Base-by-base conservation (phyloP, 2,888 invertebrate species). In the Branchipolynoe longqiensis region DNA sequence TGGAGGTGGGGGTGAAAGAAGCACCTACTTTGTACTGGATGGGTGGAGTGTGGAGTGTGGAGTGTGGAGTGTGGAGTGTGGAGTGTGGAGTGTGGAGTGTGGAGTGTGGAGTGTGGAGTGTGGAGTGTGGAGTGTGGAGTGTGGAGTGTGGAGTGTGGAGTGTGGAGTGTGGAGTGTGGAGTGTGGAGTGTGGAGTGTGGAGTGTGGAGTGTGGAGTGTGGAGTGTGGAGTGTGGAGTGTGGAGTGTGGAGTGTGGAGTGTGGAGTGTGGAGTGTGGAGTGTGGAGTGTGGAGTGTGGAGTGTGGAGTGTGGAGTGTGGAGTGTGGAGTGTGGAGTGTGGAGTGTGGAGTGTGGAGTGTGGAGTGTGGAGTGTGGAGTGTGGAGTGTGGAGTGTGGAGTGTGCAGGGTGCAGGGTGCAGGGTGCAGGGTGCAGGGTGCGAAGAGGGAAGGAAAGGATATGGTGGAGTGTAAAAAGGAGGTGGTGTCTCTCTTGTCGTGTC, bases 21-120 rank as follows among this genome's bases (percentile, higher is more conserved):
- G 69, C 3, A 38, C 69, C 33, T 69, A 69, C 69, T 69, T 69
- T 69, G 69, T 69, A 69, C 36, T 36, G 69, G 69, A 36, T 14
- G 36, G 69, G 69, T 0, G 38, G 22, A 12, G 38, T 14, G 18
- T 14, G 69, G 69, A 4, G 12, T 3, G 28, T 8, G 33, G 33
- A 33, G 38, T 33, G 69, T 31, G 38, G 69, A 22, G 69, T 14
- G 12, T 62, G 12, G 62, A 28, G 69, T 69, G 38, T 69, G 38
- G n/a, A 64, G 38, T 33, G 69, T 33, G 33, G 69, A 14, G 62
- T 4, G 62, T 22, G 6, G 4, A n/a, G n/a, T n/a, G n/a, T n/a
- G 28, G 28, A 33, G 4, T 28, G 33, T 25, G 62, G 62, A 3
- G 28, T 62, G 33, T 25, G 62, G 62, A 58, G 8, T 6, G 62